Conservation (phyloP, 2,888 invertebrate genomes). For the Cosmopolites sordidus region DNA sequence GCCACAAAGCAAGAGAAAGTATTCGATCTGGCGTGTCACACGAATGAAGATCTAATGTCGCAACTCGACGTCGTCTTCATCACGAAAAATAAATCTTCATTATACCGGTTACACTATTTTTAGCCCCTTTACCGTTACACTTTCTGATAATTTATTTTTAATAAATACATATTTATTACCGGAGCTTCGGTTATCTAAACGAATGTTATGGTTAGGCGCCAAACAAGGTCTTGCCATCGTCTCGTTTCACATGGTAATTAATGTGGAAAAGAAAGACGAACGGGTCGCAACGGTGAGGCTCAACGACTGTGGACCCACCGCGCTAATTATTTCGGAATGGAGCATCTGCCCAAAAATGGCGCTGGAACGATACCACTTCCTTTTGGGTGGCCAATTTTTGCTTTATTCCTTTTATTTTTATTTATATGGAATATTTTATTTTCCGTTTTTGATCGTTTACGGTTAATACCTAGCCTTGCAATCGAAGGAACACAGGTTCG, state of each 20-base stretch:
- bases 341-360: conserved; percentile 26
- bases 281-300: conserved; percentile 20
- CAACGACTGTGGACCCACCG: conserved; percentile 12
- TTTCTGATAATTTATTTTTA: conserved; percentile 16
- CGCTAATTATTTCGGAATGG: conserved; percentile 17
- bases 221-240: conserved; percentile 22
- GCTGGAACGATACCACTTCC: conserved; percentile 13
- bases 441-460: too few relatives aligned
- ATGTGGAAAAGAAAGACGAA: conserved; percentile 4
- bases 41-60: too few relatives aligned
- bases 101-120: conserved; percentile 4
- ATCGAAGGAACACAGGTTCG: too few relatives aligned
- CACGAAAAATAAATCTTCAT: conserved; percentile 12
- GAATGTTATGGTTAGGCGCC: conserved; percentile 23
- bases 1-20: too few relatives aligned
- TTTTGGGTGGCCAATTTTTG: conserved; percentile 22
- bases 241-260: conserved; percentile 24
- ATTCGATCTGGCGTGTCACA: too few relatives aligned
- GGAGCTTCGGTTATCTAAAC: conserved; percentile 25
- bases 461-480: too few relatives aligned
- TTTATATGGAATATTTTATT: not conserved
- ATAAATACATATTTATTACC: conserved; percentile 27
- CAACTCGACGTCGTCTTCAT: too few relatives aligned
- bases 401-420: conserved; percentile 4
- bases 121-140: conserved; percentile 13